Evolutionary conservation across 2,113 vertebrate species (phyloP).

Genomic region (Nestor notabilis): DNA sequence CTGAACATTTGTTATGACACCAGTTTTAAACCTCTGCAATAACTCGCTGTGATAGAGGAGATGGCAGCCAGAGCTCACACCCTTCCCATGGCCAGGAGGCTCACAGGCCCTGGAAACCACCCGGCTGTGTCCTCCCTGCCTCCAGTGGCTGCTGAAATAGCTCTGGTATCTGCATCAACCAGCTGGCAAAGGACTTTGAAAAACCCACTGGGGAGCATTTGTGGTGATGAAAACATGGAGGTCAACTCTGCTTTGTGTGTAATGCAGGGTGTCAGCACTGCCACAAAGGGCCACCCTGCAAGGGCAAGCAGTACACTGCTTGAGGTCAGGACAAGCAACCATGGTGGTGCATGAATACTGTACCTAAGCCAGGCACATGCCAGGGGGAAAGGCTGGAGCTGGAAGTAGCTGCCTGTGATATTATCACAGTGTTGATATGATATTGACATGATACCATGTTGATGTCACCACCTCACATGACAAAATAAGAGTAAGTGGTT

Average conservation of each 20-base stretch:
- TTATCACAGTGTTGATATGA: neutral
- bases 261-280: neutral
- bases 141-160: neutral
- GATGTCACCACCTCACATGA: neutral
- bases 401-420: neutral
- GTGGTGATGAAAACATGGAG: neutral
- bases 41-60: neutral
- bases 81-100: neutral
- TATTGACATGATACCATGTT: neutral
- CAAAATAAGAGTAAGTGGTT: neutral
- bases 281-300: rapidly evolving
- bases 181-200: neutral
- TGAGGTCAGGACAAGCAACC: rapidly evolving
- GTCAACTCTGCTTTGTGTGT: neutral
- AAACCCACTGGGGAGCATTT: neutral
- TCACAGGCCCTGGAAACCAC: neutral
- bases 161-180: neutral
- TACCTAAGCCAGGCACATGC: neutral
- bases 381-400: neutral
- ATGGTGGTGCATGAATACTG: rapidly evolving
- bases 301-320: rapidly evolving
- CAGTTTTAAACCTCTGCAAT: neutral
- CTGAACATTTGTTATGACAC: neutral
- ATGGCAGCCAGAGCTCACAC: neutral
- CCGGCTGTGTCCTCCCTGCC: rapidly evolving